Evolutionary conservation across 1,140 invertebrate genomes (phyloP), one percentile per base, ranked within the genome.

Genomic region (Listronotus oregonensis): DNA sequence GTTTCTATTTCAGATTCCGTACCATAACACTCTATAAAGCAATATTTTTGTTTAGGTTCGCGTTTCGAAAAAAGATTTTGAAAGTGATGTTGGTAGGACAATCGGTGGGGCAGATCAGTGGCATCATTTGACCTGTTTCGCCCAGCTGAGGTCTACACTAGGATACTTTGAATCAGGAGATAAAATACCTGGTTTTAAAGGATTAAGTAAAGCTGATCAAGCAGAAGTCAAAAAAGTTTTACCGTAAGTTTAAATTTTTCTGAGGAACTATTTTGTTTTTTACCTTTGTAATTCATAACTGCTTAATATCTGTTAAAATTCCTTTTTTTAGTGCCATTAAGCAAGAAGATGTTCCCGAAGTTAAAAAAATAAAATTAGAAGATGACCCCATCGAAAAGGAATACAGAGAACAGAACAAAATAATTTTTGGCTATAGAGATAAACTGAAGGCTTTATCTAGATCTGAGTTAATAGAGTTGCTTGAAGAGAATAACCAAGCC

Each of bases 101-200:
- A 95, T 88, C 82, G 94, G 94, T 12, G 90, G 90, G 0, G 81
- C 90, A 69, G 86, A 91, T 67, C 79, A 87, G 21, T 98, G 95
- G 95, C 88, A 97, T 80, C 96, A 99, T 82, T 80, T 96, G 9
- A 90, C 94, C 64, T 99, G 97, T 79, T 99, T 99, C 83, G 87
- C 85, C 8, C 86, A 93, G 72, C 76, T 89, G n/a, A 80, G 92
- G 47, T 80, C 85, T 63, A 87, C 93, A 52, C 75, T 96, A 3
- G 83, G 88, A 39, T 98, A 90, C 81, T 89, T 85, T 76, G 90
- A 85, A 32, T 79, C 80, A 47, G 93, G 88, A 0, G 84, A 87
- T 67, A 78, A 80, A 42, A 73, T 98, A 34, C 88, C 90, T 64
- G 95, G 95, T 0, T 93, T 87, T 77, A 82, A 86, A 12, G 78